phyloP scores from a whole-genome alignment of 2,797 vertebrate species.

The Phylloscopus collybita region DNA sequence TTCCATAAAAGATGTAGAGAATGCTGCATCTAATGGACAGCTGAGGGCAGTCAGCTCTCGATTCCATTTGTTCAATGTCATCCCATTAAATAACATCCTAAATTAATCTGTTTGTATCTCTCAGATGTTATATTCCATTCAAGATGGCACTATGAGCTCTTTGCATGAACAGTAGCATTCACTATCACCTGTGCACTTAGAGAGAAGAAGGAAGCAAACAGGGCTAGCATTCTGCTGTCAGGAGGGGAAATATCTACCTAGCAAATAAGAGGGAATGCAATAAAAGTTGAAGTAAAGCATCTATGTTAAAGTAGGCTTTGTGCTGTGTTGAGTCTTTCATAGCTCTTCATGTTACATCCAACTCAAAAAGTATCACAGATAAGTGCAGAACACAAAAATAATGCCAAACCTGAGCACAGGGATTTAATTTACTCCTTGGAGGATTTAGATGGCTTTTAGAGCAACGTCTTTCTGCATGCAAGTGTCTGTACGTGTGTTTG shows the following conservation, averaged over 20 bases:
- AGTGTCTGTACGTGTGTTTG: background rate
- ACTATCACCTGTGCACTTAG: background rate
- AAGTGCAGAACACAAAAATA: background rate
- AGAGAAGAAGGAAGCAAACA: background rate
- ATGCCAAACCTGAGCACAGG: background rate
- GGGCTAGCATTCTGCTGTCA: background rate
- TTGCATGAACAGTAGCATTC: background rate
- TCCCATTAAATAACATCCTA: background rate
- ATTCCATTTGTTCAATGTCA: conserved; percentile 11
- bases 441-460: background rate
- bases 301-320: background rate
- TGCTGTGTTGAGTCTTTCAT: background rate
- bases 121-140: background rate
- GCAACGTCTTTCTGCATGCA: background rate
- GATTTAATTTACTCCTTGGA: background rate
- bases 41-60: background rate
- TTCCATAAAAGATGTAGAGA: background rate
- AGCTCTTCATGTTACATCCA: background rate
- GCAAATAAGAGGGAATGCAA: background rate
- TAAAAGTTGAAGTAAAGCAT: background rate
- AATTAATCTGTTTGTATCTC: conserved; percentile 1
- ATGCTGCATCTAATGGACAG: background rate
- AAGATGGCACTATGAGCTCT: background rate
- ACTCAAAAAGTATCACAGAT: background rate
- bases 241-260: background rate